Conservation (phyloP, 2,797 vertebrate genomes). For the Dendrocincla fuliginosa region DNA sequence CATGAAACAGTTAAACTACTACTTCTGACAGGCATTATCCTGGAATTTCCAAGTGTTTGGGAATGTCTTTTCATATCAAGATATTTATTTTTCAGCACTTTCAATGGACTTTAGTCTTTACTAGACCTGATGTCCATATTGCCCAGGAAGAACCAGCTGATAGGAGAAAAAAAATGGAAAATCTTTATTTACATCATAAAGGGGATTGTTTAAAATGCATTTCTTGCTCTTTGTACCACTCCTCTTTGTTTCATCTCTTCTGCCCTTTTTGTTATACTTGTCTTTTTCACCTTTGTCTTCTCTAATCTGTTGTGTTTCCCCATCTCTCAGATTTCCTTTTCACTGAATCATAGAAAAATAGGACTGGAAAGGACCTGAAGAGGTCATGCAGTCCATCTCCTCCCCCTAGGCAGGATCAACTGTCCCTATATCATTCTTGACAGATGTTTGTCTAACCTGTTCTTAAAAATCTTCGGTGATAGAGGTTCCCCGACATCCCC, state of each 20-base stretch:
- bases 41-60: background rate
- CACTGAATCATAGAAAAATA: constrained; percentile 18
- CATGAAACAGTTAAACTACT: background rate
- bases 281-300: constrained; percentile 24
- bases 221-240: constrained; percentile 1
- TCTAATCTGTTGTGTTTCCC: constrained; percentile 39
- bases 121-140: background rate
- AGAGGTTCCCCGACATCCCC: background rate
- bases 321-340: background rate
- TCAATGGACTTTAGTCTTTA: background rate
- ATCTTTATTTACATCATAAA: constrained; percentile 5
- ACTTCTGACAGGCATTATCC: background rate
- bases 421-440: constrained; percentile 28
- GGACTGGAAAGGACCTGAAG: constrained; percentile 16
- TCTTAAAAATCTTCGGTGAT: constrained; percentile 30
- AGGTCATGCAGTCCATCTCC: background rate
- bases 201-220: background rate
- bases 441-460: constrained; percentile 33
- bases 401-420: constrained; percentile 19
- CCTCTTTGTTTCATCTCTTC: constrained; percentile 1
- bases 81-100: background rate
- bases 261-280: constrained; percentile 10
- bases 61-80: background rate
- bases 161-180: background rate
- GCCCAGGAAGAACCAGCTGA: background rate